A percentile compares a stretch with the other conserved stretches of the same genome.
Evolutionary conservation across 2,113 vertebrate genomes (phyloP).

Genomic region (Himantopus leucocephalus): DNA sequence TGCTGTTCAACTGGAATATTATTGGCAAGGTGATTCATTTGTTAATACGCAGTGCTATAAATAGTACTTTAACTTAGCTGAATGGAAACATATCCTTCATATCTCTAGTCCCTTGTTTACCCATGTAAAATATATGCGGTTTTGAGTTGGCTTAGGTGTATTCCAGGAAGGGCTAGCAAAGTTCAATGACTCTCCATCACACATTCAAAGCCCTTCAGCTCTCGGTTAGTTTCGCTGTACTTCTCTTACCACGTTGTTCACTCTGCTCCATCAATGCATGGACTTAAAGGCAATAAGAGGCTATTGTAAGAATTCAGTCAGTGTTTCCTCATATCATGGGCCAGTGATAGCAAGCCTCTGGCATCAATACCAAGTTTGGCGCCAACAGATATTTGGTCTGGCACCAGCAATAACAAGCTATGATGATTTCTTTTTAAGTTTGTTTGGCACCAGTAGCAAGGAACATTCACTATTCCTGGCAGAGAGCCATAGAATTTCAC

Average conservation of each 20-base stretch:
- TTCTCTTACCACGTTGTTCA: not conserved
- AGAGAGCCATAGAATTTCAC: slow-evolving; percentile 43
- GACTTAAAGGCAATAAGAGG: not conserved
- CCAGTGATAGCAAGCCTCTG: slow-evolving; percentile 66
- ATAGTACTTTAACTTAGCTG: not conserved
- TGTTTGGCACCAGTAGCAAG: slow-evolving; percentile 55
- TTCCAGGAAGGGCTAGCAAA: slow-evolving; percentile 23
- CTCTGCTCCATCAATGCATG: not conserved
- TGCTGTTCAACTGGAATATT: not conserved
- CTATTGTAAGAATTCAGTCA: not conserved
- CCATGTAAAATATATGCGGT: not conserved
- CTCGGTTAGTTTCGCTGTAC: not conserved
- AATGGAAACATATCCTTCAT: slow-evolving; percentile 19
- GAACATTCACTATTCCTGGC: slow-evolving; percentile 46
- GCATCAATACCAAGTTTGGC: slow-evolving; percentile 51
- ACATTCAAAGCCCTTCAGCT: not conserved
- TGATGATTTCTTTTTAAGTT: slow-evolving; percentile 64
- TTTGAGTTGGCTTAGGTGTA: not conserved
- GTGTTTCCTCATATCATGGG: slow-evolving; percentile 38
- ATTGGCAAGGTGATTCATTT: slow-evolving; percentile 30
- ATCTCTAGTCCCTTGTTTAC: slow-evolving; percentile 30
- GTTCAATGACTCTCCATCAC: not conserved
- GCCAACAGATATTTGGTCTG: slow-evolving; percentile 62
- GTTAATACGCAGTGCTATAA: slow-evolving; percentile 18
- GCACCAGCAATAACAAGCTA: slow-evolving; percentile 58